A percentile compares a stretch with the other conserved stretches of the same genome.
Conservation (phyloP, 2,797 vertebrate genomes). For the Strix occidentalis region DNA sequence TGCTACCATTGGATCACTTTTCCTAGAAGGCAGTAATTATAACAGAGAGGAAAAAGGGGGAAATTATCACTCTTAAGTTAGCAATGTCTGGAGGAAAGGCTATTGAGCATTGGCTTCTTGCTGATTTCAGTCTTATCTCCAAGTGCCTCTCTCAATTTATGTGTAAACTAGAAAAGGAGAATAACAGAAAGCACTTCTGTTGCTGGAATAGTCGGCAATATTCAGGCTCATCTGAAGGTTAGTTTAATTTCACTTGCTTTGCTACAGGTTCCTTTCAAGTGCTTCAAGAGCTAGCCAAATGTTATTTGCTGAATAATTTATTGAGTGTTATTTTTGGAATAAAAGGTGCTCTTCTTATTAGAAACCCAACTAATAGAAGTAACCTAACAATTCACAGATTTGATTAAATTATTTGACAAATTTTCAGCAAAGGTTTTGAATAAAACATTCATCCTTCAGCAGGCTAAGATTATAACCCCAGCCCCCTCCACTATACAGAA, state of each 20-base stretch:
- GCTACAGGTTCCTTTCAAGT: neutral
- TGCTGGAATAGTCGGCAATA: neutral
- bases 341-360: neutral
- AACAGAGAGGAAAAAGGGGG: neutral
- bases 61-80: neutral
- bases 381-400: neutral
- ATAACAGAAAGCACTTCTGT: neutral
- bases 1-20: neutral
- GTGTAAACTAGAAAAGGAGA: neutral
- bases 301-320: neutral
- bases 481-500: neutral
- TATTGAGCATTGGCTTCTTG: neutral
- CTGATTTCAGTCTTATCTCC: neutral
- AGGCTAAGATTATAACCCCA: neutral
- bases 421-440: neutral
- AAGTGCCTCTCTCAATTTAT: neutral
- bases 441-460: neutral
- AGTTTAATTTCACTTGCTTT: neutral
- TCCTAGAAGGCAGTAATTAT: neutral
- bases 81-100: neutral
- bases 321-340: neutral
- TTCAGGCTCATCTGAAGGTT: neutral
- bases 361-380: neutral
- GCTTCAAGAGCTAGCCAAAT: neutral
- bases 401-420: neutral